Percentiles rank a stretch among this genome's conserved stretches.
phyloP scores from a whole-genome alignment of 2,888 invertebrate genomes.

The Caprella mutica region DNA sequence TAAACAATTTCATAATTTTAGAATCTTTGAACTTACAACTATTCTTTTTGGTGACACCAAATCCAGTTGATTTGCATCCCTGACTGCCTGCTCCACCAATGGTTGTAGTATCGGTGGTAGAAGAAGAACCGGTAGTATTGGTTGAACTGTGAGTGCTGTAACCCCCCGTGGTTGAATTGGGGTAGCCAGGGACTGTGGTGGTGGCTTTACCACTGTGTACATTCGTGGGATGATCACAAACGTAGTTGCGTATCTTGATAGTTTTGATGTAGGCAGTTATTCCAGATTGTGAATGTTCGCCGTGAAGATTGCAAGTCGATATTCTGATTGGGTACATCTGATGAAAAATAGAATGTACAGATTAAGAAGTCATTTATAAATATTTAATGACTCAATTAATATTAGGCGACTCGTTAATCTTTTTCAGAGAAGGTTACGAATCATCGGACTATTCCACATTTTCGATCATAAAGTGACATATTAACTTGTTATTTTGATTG shows the following conservation, averaged over 20 bases:
- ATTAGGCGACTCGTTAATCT: no score
- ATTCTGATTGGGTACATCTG: constrained; percentile 72
- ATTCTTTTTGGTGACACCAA: no score
- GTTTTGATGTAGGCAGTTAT: constrained; percentile 73
- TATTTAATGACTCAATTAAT: no score
- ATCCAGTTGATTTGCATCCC: no score
- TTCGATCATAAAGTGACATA: no score
- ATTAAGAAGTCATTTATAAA: no score
- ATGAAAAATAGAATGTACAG: no score
- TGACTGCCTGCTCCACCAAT: not conserved
- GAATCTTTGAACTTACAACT: no score
- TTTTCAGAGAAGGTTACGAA: no score
- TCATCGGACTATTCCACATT: no score
- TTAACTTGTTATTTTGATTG: no score
- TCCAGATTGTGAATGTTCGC: constrained; percentile 77
- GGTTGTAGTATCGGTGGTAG: not conserved
- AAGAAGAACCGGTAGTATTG: not conserved
- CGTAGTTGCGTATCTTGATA: constrained; percentile 54
- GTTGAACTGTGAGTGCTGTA: constrained; percentile 8
- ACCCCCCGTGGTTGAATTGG: not conserved
- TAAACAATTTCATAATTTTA: no score
- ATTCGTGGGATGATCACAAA: constrained; percentile 18
- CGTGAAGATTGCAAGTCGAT: constrained; percentile 89
- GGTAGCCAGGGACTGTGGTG: constrained; percentile 7
- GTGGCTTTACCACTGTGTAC: constrained; percentile 27